phyloP scores from a whole-genome alignment of 2,888 invertebrate genomes.

The Lasioglossum malachurum region DNA sequence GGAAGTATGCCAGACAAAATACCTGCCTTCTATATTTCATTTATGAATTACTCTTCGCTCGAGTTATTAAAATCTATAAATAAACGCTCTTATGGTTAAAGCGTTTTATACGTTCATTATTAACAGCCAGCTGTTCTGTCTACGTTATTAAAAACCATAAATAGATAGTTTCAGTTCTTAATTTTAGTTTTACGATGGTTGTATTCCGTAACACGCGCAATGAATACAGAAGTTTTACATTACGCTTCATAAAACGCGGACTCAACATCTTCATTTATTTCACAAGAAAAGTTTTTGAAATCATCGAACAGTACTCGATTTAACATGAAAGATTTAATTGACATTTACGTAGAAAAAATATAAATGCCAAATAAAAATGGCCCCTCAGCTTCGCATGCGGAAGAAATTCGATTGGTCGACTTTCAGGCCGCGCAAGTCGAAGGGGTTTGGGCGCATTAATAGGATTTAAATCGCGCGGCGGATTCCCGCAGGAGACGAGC shows the following conservation, averaged over 20 bases:
- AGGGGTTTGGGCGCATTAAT: constrained; percentile 38
- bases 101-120: background rate
- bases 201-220: background rate
- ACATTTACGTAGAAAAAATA: background rate
- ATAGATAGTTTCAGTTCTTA: background rate
- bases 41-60: background rate
- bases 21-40: background rate
- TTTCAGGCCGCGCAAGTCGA: background rate
- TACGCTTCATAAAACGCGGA: background rate
- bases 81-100: background rate
- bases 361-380: no score
- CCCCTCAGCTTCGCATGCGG: no score
- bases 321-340: background rate
- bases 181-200: background rate
- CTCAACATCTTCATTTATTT: no score
- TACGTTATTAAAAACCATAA: background rate
- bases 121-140: background rate
- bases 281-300: no score
- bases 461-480: constrained; percentile 59
- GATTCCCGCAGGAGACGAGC: constrained; percentile 51
- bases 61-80: background rate
- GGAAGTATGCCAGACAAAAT: background rate
- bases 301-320: no score
- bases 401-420: background rate
- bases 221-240: background rate